Evolutionary conservation across 2,888 invertebrate genomes (phyloP).

Genomic region (Trissolcus japonicus): DNA sequence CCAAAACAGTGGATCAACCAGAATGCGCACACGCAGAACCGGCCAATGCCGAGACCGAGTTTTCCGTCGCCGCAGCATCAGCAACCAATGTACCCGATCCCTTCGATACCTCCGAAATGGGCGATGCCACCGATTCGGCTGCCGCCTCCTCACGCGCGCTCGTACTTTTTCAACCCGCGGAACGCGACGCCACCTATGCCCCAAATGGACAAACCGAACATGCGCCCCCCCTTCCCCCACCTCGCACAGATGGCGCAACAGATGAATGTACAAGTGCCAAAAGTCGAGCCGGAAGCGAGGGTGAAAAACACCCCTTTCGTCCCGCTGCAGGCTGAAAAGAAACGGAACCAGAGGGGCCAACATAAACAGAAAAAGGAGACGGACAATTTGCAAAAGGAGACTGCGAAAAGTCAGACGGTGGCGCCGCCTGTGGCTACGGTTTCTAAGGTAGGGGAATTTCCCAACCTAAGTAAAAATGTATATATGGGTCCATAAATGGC

Average conservation of each 20-base stretch:
- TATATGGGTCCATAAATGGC: too few species aligned
- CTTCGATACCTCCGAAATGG: conserved; percentile 24
- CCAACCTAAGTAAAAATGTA: too few species aligned
- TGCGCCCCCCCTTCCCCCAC: background rate
- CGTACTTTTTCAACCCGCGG: conserved; percentile 7
- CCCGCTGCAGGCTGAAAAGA: conserved; percentile 79
- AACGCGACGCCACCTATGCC: conserved; percentile 1
- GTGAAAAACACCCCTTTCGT: conserved; percentile 76
- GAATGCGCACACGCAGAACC: conserved; percentile 5
- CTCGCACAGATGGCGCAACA: background rate
- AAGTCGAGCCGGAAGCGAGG: conserved; percentile 26
- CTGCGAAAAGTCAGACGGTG: background rate
- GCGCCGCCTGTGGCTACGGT: background rate
- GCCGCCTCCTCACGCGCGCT: background rate
- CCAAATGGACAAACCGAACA: background rate
- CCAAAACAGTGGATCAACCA: conserved; percentile 62
- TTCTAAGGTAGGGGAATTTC: background rate
- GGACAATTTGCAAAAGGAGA: background rate
- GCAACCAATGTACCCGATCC: conserved; percentile 6
- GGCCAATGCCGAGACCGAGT: background rate
- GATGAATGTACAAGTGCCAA: background rate
- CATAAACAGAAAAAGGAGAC: conserved; percentile 23
- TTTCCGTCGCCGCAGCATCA: background rate
- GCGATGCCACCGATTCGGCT: background rate
- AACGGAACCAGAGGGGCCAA: conserved; percentile 60